Conservation (phyloP, 2,888 invertebrate genomes). For the Nephrotoma flavescens region DNA sequence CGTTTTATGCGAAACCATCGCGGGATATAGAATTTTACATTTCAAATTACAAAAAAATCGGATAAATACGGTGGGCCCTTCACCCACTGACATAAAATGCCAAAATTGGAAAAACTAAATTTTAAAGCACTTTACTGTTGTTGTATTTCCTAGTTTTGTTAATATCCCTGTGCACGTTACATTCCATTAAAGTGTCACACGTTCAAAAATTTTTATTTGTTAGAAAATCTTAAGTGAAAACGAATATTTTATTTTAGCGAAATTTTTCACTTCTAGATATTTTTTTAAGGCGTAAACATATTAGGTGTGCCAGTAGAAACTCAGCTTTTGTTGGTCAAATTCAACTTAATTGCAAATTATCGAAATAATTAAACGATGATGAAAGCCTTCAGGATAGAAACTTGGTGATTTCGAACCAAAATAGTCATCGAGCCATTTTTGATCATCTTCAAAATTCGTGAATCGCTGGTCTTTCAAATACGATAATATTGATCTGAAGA, state of each 20-base stretch:
- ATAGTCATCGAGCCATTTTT: too few species aligned
- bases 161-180: background rate
- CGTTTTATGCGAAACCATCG: background rate
- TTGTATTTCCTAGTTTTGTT: background rate
- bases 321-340: too few species aligned
- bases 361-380: too few species aligned
- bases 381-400: too few species aligned
- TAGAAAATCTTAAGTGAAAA: background rate
- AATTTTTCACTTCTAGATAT: too few species aligned
- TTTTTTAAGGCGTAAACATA: too few species aligned
- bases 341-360: too few species aligned
- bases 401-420: too few species aligned
- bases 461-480: too few species aligned
- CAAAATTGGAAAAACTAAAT: background rate
- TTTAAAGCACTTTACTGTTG: background rate
- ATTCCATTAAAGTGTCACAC: background rate
- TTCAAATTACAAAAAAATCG: background rate
- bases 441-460: fast-evolving
- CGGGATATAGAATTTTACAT: background rate
- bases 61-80: too few species aligned
- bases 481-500: too few species aligned
- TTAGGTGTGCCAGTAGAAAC: too few species aligned
- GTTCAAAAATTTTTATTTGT: background rate
- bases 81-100: background rate
- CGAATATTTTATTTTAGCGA: background rate